Conservation (phyloP, 1,140 invertebrate genomes). For the Rhyacophila brunnea region DNA sequence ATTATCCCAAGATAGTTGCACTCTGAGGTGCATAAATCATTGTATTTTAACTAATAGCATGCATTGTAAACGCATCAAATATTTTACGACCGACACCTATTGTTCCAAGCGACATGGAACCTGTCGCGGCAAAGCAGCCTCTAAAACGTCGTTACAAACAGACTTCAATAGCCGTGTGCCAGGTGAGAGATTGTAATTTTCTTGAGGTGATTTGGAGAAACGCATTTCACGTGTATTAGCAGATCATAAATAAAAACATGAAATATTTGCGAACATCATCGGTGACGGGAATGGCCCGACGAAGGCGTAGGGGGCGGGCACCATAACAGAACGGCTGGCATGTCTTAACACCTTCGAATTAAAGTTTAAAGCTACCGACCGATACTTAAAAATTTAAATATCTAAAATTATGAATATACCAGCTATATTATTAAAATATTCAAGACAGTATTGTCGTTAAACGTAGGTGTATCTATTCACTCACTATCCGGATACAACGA, state of each 20-base stretch:
- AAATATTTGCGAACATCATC: constrained; percentile 19
- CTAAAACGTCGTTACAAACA: neutral
- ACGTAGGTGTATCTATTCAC: too few relatives aligned
- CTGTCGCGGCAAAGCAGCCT: neutral
- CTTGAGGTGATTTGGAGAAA: constrained; percentile 6
- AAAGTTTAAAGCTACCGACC: too few relatives aligned
- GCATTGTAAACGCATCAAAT: constrained; percentile 4
- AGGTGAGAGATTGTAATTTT: too few relatives aligned
- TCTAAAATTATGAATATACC: too few relatives aligned
- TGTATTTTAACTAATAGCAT: constrained; percentile 18
- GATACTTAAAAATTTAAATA: too few relatives aligned
- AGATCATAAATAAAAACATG: constrained; percentile 28
- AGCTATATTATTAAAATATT: too few relatives aligned
- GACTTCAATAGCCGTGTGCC: too few relatives aligned
- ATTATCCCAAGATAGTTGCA: constrained; percentile 13
- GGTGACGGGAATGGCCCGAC: constrained; percentile 13
- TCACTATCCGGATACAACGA: too few relatives aligned
- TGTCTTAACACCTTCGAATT: too few relatives aligned
- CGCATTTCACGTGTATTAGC: constrained; percentile 30
- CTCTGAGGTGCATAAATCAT: constrained; percentile 19
- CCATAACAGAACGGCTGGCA: neutral
- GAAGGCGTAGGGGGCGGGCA: constrained; percentile 4
- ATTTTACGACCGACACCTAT: constrained; percentile 11
- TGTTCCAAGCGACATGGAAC: constrained; percentile 6
- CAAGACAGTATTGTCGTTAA: too few relatives aligned